phyloP scores from a whole-genome alignment of 2,113 vertebrate genomes.

The Pseudorectes ferrugineus region DNA sequence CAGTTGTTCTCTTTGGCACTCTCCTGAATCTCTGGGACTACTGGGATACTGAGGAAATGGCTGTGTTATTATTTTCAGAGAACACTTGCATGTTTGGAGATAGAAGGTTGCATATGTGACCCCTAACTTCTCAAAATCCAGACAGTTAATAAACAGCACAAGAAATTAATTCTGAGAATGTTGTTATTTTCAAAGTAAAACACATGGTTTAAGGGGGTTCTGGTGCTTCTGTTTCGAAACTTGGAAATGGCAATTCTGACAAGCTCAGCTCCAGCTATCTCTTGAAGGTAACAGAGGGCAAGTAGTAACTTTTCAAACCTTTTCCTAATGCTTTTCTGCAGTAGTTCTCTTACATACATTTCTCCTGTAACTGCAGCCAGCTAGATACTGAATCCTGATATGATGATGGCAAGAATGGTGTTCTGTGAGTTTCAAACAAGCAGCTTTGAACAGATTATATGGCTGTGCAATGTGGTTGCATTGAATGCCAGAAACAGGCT shows the following conservation, averaged over 20 bases:
- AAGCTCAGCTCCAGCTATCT: background rate
- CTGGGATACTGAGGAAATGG: background rate
- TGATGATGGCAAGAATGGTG: background rate
- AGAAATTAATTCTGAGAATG: background rate
- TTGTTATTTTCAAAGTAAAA: background rate
- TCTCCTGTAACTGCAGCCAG: background rate
- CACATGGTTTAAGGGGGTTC: background rate
- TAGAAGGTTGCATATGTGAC: background rate
- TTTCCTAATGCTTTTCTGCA: background rate
- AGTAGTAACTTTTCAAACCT: background rate
- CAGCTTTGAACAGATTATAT: background rate
- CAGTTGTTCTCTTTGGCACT: conserved; percentile 1
- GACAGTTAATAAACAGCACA: background rate
- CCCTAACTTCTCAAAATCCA: background rate
- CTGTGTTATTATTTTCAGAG: background rate
- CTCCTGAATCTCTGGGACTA: background rate
- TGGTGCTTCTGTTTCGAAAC: background rate
- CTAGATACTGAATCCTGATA: background rate
- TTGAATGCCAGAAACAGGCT: background rate
- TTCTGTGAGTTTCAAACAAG: background rate
- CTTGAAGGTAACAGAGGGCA: background rate
- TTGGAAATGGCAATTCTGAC: background rate
- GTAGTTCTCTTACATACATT: background rate
- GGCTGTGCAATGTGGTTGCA: background rate
- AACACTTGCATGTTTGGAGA: background rate